A percentile compares a stretch with the other conserved stretches of the same genome.
Evolutionary conservation across 2,113 vertebrate species (phyloP).

Genomic region (Coryphaenoides rupestris): DNA sequence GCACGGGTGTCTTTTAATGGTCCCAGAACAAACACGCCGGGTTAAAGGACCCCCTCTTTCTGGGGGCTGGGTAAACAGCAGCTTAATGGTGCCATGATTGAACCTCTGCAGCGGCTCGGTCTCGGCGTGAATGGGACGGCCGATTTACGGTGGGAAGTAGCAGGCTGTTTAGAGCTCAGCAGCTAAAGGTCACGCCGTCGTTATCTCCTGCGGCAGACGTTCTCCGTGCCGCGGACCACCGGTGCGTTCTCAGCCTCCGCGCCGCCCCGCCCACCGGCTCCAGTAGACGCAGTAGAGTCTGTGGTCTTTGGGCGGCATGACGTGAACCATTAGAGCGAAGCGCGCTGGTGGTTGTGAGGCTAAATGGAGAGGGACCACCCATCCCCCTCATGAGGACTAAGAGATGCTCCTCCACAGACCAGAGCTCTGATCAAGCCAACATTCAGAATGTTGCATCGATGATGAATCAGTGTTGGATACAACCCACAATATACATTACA

Average conservation of each 20-base stretch:
- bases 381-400: too few relatives aligned
- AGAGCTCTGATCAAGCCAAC: too few relatives aligned
- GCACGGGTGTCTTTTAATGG: constrained; percentile 50
- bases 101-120: constrained; percentile 30
- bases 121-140: constrained; percentile 39
- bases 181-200: constrained; percentile 53
- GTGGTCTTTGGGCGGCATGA: too few relatives aligned
- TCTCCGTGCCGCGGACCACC: constrained; percentile 42
- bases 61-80: constrained; percentile 58
- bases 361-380: too few relatives aligned
- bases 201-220: constrained; percentile 52
- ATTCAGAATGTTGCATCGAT: too few relatives aligned
- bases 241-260: constrained; percentile 16
- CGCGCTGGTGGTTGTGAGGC: too few relatives aligned
- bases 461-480: too few relatives aligned
- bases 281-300: too few relatives aligned
- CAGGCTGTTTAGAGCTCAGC: constrained; percentile 52
- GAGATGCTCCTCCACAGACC: too few relatives aligned
- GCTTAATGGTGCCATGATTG: constrained; percentile 60
- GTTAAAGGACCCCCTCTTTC: constrained; percentile 28
- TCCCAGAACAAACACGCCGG: constrained; percentile 52
- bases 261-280: too few relatives aligned
- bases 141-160: constrained; percentile 67
- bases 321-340: too few relatives aligned
- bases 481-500: too few relatives aligned